Evolutionary conservation across 2,888 invertebrate genomes (phyloP).

Genomic region (Pogonocherus hispidulus): DNA sequence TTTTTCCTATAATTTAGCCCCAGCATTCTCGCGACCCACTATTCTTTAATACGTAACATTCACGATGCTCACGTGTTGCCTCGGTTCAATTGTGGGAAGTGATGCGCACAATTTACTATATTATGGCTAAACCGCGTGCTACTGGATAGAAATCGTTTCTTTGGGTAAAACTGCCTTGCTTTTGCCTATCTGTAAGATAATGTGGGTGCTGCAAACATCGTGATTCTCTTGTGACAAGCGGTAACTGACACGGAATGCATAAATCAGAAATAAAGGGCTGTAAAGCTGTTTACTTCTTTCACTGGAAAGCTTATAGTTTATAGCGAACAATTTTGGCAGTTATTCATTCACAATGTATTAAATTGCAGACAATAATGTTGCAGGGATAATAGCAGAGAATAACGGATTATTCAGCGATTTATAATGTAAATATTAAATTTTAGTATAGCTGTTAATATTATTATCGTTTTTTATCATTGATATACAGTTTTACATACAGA

Average conservation of each 20-base stretch:
- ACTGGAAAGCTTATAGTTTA: not conserved
- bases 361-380: no score
- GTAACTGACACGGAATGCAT: constrained; percentile 54
- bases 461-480: no score
- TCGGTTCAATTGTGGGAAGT: constrained; percentile 18
- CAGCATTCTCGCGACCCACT: no score
- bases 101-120: constrained; percentile 26
- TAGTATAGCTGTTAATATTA: no score
- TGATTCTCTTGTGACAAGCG: constrained; percentile 53
- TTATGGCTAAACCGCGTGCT: constrained; percentile 42
- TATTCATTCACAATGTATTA: no score
- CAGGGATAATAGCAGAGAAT: no score
- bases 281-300: not conserved
- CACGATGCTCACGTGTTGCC: constrained; percentile 16
- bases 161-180: constrained; percentile 41
- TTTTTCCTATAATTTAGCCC: no score
- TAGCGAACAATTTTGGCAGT: no score
- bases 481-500: no score
- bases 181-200: constrained; percentile 51
- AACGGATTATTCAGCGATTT: no score
- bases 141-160: constrained; percentile 47
- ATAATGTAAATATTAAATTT: no score
- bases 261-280: constrained; percentile 47
- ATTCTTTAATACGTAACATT: no score
- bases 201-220: constrained; percentile 51